Evolutionary conservation across 2,888 invertebrate genomes (phyloP).

Genomic region (Eubasilissa splendida): DNA sequence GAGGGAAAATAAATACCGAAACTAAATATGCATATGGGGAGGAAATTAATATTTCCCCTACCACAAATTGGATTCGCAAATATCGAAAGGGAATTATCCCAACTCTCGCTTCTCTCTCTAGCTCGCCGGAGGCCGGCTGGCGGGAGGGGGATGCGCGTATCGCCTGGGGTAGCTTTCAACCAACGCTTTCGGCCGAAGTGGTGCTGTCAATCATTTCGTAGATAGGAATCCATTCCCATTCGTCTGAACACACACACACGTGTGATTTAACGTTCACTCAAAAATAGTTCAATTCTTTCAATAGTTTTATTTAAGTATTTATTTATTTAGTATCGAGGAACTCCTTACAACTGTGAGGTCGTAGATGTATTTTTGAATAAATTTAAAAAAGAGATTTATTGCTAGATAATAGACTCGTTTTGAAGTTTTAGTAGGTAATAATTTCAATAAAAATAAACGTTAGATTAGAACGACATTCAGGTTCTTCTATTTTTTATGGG

Average conservation of each 20-base stretch:
- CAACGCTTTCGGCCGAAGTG: constrained; percentile 44
- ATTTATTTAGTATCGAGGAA: too few relatives aligned
- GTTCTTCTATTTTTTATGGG: too few relatives aligned
- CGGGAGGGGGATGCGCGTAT: constrained; percentile 27
- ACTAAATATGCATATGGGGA: constrained; percentile 58
- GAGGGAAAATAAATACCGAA: constrained; percentile 56
- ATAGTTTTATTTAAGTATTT: too few relatives aligned
- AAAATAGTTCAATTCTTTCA: too few relatives aligned
- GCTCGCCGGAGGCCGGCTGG: neutral
- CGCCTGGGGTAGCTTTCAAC: constrained; percentile 27
- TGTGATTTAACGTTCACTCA: neutral
- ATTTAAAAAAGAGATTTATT: too few relatives aligned
- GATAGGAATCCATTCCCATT: constrained; percentile 48
- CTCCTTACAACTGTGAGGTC: too few relatives aligned
- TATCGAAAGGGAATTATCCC: constrained; percentile 31
- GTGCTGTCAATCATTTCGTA: constrained; percentile 57
- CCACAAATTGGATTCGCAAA: constrained; percentile 58
- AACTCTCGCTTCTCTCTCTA: constrained; percentile 20
- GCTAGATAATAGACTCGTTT: too few relatives aligned
- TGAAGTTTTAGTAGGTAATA: too few relatives aligned
- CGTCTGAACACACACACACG: neutral
- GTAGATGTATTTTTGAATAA: too few relatives aligned
- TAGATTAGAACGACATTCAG: too few relatives aligned
- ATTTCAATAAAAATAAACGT: too few relatives aligned
- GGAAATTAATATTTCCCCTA: constrained; percentile 58